Base-by-base conservation (phyloP, 2,797 vertebrate genomes). In the Stomatorhinus walkeri region DNA sequence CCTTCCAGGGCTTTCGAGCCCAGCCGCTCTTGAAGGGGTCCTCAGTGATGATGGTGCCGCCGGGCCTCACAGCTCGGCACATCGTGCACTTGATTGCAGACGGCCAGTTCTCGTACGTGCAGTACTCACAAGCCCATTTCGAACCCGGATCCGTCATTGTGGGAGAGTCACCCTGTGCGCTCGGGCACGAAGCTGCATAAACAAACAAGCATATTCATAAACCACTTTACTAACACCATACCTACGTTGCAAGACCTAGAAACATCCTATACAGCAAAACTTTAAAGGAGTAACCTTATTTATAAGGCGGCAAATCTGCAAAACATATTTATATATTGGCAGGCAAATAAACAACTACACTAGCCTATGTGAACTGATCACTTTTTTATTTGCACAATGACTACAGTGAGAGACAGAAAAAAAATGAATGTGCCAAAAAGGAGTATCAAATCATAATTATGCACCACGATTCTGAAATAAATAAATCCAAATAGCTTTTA, bases 71-170 rank as follows among this genome's bases (percentile, higher is more conserved):
- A 52, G 98, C 98, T 16, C 97, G 97, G 90, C 98, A 99, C 98
- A 99, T 99, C 12, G 98, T 99, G 90, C 98, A 99, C 92, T 99
- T 99, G 93, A 98, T 95, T 88, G 98, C 96, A 92, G 98, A 99
- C 0, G 97, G 96, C 98, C 98, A 99, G 91, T 99, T 99, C 92
- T 99, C 98, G 46, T 97, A 99, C 36, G 98, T 99, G 95, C 98
- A 99, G 94, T 99, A 99, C 93, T 99, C 98, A 92, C 98, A 99
- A 93, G 97, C 94, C 98, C 98, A 99, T 95, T 99, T 99, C 72
- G 97, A 93, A 90, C 95, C 97, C 94, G 96, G 96, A 92, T 99
- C 98, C 90, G 97, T 99, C 98, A 99, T 99, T 40, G 94, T 97
- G 92, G 92, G 90, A 91, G 51, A 43, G 79, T 46, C n/a, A 24